phyloP scores from a whole-genome alignment of 2,888 invertebrate species.

The Drosophila formosana region DNA sequence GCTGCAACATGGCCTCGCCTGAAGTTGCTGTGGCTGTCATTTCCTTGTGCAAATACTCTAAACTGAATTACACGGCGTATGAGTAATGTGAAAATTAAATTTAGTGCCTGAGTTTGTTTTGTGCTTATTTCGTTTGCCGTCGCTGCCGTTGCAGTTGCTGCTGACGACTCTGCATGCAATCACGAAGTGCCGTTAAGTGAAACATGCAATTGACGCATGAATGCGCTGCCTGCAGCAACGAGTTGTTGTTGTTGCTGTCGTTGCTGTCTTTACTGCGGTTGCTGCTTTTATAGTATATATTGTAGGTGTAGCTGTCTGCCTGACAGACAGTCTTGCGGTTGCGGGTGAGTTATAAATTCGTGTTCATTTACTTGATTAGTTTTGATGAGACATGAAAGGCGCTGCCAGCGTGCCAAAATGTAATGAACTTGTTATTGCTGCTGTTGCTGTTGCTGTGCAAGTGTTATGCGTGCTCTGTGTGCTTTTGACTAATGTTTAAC shows the following conservation, averaged over 20 bases:
- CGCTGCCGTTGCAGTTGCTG: conserved; percentile 7
- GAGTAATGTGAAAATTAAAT: conserved; percentile 82
- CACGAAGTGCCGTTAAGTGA: conserved; percentile 80
- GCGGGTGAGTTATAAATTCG: conserved; percentile 64
- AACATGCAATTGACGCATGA: conserved; percentile 81
- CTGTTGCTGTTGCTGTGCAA: neutral
- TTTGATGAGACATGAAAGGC: conserved; percentile 80
- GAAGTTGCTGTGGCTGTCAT: conserved; percentile 70
- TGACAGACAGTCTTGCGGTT: conserved; percentile 68
- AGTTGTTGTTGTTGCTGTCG: conserved; percentile 37
- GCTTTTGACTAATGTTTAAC: conserved; percentile 5
- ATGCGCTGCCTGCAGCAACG: conserved; percentile 63
- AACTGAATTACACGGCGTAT: conserved; percentile 83
- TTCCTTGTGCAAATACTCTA: conserved; percentile 83
- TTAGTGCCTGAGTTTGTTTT: conserved; percentile 78
- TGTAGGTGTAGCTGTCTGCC: conserved; percentile 26
- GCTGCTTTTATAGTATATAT: conserved; percentile 25
- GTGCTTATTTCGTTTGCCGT: conserved; percentile 65
- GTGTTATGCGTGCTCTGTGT: neutral
- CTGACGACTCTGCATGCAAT: conserved; percentile 69
- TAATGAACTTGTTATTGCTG: conserved; percentile 62
- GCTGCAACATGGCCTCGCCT: conserved; percentile 51
- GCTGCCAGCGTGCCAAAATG: conserved; percentile 70
- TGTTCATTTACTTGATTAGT: conserved; percentile 81
- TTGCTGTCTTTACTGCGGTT: conserved; percentile 36